phyloP scores from a whole-genome alignment of 2,113 vertebrate genomes.

The Gallinago jamesoni region DNA sequence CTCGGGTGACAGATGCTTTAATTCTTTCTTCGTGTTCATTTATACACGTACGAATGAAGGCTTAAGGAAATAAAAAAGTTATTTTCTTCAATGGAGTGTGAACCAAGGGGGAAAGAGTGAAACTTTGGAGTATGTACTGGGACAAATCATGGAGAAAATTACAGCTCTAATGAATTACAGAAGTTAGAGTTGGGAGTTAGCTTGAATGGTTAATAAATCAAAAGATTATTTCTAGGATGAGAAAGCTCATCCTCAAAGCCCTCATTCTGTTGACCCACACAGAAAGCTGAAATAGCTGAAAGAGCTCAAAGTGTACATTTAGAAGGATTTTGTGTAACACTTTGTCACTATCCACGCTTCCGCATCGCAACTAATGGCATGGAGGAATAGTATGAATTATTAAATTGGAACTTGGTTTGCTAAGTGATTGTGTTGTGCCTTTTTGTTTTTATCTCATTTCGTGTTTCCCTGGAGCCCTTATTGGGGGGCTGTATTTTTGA shows the following conservation, averaged over 20 bases:
- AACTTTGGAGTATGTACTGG: neutral
- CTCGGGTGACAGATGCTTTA: neutral
- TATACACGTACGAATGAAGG: neutral
- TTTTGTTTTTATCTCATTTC: neutral
- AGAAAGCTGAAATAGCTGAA: neutral
- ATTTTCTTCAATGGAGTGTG: neutral
- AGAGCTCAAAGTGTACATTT: neutral
- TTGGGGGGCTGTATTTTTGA: neutral
- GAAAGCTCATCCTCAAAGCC: neutral
- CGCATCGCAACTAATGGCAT: neutral
- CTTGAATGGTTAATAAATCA: neutral
- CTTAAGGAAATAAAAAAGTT: neutral
- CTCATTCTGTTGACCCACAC: neutral
- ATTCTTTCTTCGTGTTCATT: neutral
- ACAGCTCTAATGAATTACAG: neutral
- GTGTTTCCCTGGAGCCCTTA: neutral
- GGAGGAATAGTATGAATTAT: neutral
- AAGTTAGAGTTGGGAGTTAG: neutral
- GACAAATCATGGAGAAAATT: neutral
- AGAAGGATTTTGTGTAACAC: neutral
- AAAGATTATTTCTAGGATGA: neutral
- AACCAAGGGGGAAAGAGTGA: neutral
- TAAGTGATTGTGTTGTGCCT: neutral
- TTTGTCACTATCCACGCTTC: neutral
- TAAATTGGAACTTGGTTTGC: neutral